Base-by-base conservation (phyloP, 2,797 vertebrate genomes). In the Channallabes apus region DNA sequence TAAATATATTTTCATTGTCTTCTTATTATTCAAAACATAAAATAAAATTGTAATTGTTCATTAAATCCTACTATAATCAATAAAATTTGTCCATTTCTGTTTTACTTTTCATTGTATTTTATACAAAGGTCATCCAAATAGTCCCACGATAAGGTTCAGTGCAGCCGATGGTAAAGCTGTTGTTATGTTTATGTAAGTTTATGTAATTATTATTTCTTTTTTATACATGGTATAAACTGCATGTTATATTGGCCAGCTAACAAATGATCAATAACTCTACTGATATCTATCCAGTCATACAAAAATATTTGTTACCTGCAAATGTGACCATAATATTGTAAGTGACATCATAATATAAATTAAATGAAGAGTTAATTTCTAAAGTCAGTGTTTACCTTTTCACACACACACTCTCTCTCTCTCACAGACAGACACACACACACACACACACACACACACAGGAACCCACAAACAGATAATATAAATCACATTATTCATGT, bases 391-490 rank as follows among this genome's bases (percentile, higher is more conserved):
- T 38, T 69, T 69, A 38, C 38, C 18, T 22, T 35, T 68, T 2
- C 35, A 22, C 20, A 41, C 20, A 69, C 9, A 5, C 27, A 67
- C n/a, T n/a, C n/a, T n/a, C n/a, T n/a, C n/a, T 17, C 35, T 22
- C 67, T 35, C 29, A 35, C 67, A 68, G n/a, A n/a, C n/a, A n/a
- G n/a, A n/a, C 67, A 35, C 67, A 68, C 67, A 68, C 68, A 46
- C 38, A 46, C 38, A 51, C 38, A 24, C 69, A 46, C 35, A 51
- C 38, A 72, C 11, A 24, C 9, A 41, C 3, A 72, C 69, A 12
- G 69, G 5, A 72, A 24, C 41, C 18, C 20, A 71, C 22, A n/a
- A 12, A 3, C 4, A 41, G 20, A 41, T 24, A 2, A 71, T 71
- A 24, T 38, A 35, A 20, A 35, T 35, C 3, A 68, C 32, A 18